Conservation (phyloP, 2,113 vertebrate species). For the Petaurus breviceps region DNA sequence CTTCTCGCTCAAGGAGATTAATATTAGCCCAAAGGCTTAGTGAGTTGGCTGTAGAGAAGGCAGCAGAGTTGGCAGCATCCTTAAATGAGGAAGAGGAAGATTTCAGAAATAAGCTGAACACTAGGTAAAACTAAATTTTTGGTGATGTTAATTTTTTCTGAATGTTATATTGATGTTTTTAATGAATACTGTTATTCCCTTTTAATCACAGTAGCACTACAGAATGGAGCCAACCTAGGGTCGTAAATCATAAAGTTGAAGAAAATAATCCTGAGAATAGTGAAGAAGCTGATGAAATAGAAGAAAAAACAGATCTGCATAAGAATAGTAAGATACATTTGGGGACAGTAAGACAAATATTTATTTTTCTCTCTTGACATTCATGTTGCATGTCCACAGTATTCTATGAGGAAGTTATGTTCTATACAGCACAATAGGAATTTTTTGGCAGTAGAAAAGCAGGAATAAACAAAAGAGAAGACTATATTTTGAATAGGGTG, state of each 20-base stretch:
- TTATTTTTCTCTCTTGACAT: background rate
- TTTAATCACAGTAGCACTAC: constrained; percentile 79
- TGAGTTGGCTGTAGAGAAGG: constrained; percentile 91
- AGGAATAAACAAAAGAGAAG: background rate
- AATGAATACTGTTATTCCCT: constrained; percentile 52
- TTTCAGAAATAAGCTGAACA: constrained; percentile 72
- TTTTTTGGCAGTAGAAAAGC: background rate
- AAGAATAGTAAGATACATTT: constrained; percentile 80
- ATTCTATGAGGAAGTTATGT: background rate
- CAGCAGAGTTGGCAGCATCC: constrained; percentile 82
- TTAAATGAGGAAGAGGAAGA: constrained; percentile 80
- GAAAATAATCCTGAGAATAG: constrained; percentile 76
- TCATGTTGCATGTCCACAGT: background rate
- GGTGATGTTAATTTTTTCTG: constrained; percentile 35
- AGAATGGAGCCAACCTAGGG: constrained; percentile 68
- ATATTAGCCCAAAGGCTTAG: constrained; percentile 92
- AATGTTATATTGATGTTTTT: constrained; percentile 14
- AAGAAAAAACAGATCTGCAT: constrained; percentile 79
- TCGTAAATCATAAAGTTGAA: constrained; percentile 71
- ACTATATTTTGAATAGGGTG: background rate
- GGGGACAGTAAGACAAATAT: background rate
- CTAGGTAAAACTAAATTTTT: constrained; percentile 82
- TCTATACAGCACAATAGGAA: background rate
- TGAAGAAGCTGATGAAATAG: constrained; percentile 79
- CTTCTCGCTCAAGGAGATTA: constrained; percentile 92